Base-by-base conservation (phyloP, 1,140 invertebrate genomes). In the Lethrus apterus region DNA sequence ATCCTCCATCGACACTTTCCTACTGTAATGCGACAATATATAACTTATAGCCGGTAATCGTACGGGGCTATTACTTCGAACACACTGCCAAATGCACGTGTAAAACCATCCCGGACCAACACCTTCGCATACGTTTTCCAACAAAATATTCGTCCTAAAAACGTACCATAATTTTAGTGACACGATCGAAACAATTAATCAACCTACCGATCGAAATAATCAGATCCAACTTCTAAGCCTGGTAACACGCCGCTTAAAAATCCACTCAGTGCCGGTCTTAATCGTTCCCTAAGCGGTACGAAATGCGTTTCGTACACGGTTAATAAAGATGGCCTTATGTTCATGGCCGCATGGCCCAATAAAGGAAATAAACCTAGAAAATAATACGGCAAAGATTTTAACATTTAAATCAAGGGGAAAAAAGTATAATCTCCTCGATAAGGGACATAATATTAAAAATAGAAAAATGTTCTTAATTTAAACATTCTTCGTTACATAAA, bases 251-350 rank as follows among this genome's bases (percentile, higher is more conserved):
- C 89, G 51, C 83, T 85, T 0, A 93, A 64, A 63, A 96, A 89
- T 10, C 93, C 93, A 66, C 86, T 86, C 5, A 96, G 68, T 2
- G 84, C 88, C 9, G 92, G 91, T 40, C 85, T 74, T 13, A 96
- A 70, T 53, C 83, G 75, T 53, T 82, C 78, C 21, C 86, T 83
- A 29, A 96, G 71, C 8, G 88, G 87, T 17, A 95, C 79, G 73
- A 96, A 92, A 69, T 93, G 90, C 11, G 79, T 88, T 71, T 96
- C 93, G 65, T 94, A 96, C 42, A 96, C 78, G n/a, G 76, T 80
- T 41, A 96, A 65, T 30, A 96, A 69, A 3, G 79, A 74, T 8
- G 89, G 87, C 57, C 89, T 80, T 5, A 93, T 89, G 66, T 87
- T 91, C 81, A 93, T 93, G 13, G 89, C 89, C 48, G 91, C 89